Conservation (phyloP, 2,113 vertebrate genomes). For the Boulengeromyrus knoepffleri region DNA sequence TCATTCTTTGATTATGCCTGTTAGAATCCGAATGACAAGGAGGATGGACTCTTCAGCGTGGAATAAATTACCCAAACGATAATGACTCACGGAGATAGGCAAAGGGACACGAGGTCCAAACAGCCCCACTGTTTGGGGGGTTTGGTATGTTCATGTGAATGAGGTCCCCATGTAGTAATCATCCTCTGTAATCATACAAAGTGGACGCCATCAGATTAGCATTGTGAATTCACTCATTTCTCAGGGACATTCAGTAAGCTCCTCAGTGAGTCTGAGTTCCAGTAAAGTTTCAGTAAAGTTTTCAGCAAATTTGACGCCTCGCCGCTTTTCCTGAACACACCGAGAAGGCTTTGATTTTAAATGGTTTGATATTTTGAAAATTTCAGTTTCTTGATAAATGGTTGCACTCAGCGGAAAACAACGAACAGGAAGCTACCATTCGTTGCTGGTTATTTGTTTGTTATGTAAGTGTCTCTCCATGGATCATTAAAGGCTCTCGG, state of each 20-base stretch:
- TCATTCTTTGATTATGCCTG: slow-evolving; percentile 38
- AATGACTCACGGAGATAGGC: slow-evolving; percentile 1
- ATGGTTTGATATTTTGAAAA: neutral
- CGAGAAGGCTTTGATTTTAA: neutral
- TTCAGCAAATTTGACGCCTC: neutral
- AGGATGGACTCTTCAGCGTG: slow-evolving; percentile 30
- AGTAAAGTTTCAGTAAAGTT: neutral
- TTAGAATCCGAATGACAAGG: slow-evolving; percentile 25
- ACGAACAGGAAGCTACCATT: neutral
- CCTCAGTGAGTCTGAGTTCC: neutral
- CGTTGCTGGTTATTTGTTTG: neutral
- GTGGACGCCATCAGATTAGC: neutral
- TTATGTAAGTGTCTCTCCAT: neutral
- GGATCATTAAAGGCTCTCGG: neutral
- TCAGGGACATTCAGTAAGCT: neutral
- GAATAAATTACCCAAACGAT: slow-evolving; percentile 36
- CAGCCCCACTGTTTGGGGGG: neutral
- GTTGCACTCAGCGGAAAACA: neutral
- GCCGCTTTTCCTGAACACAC: neutral
- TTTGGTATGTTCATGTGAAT: neutral
- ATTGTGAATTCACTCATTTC: neutral
- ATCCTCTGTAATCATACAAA: neutral
- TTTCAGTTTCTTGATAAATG: neutral
- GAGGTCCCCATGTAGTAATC: neutral
- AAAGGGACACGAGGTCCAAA: neutral